phyloP scores from a whole-genome alignment of 1,140 invertebrate genomes.

The Aphelinus certus region DNA sequence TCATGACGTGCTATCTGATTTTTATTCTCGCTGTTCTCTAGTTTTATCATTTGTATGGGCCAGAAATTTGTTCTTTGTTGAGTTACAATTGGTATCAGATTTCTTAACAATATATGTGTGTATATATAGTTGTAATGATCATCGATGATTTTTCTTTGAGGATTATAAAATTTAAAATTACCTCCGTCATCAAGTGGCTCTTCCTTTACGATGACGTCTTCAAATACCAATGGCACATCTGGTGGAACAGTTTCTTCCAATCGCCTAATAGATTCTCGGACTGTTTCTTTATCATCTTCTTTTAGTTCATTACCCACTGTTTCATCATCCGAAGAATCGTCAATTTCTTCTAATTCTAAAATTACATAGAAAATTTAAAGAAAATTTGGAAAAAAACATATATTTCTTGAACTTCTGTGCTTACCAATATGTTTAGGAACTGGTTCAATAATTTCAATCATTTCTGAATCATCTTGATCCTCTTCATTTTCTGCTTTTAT shows the following conservation, averaged over 20 bases:
- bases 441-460: constrained; percentile 39
- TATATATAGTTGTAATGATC: too few species aligned
- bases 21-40: too few species aligned
- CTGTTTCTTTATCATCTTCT: constrained; percentile 52
- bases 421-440: constrained; percentile 33
- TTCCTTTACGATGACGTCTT: constrained; percentile 66
- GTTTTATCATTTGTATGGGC: too few species aligned
- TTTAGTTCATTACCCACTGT: constrained; percentile 47
- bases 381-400: background rate
- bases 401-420: background rate
- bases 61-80: too few species aligned
- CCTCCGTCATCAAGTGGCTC: constrained; percentile 70
- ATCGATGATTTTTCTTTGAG: too few species aligned
- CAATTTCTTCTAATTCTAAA: constrained; percentile 39
- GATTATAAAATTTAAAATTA: constrained; percentile 43
- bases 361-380: background rate
- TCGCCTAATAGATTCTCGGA: background rate
- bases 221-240: constrained; percentile 42
- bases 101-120: too few species aligned
- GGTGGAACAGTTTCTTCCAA: constrained; percentile 47
- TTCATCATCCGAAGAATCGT: constrained; percentile 36
- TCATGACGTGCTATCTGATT: too few species aligned
- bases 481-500: background rate
- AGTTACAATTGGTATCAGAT: too few species aligned
- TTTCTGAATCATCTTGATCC: constrained; percentile 28